Evolutionary conservation across 2,888 invertebrate species (phyloP), one percentile per base, ranked within the genome.

Genomic region (Macrostomum cliftonense): DNA sequence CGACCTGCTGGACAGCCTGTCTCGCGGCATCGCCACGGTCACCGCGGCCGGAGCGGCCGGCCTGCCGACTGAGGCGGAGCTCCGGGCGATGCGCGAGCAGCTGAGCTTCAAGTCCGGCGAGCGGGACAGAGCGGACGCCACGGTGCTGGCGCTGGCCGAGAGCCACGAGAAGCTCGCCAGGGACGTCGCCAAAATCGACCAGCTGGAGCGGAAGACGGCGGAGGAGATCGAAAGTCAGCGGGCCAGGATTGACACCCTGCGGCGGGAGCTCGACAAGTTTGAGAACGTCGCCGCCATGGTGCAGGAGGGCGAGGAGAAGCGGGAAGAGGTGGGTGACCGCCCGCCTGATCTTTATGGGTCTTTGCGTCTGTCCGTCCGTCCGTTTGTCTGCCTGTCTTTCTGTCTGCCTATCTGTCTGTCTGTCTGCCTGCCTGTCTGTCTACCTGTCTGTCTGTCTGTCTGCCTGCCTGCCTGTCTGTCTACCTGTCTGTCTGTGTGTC

Each of bases 151-250:
- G 55, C 68, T 82, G 51, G 76, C 64, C 28, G 55, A 57, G 50
- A 66, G 49, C 36, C 47, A 48, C n/a, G 19, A 20, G 13, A 75
- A 72, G 52, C 60, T 71, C 17, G 61, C 63, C 44, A 61, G 63
- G 36, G 68, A 70, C 54, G 56, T 69, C 38, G 59, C 61, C 50
- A 68, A 69, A 71, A 73, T 80, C 36, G 76, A 78, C 58, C 77
- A 79, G 43, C 66, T 82, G 52, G 79, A 81, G 47, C 76, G 77
- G 47, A 81, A 80, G 64, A 77, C 80, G 16, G 73, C 70, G 51
- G 74, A 74, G 16, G 77, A 77, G 58, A 60, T 75, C 53, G 66
- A 64, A 16, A 63, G 67, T 37, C 59, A 76, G 46, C 67, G 70
- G 51, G 67, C 71, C 17, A 73, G 72, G 54, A 72, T 75, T 47